These are phyloP conservation scores for Eira barbara DNA, from an alignment of 2,113 vertebrate genomes.

Conservation along the genomic window DNA sequence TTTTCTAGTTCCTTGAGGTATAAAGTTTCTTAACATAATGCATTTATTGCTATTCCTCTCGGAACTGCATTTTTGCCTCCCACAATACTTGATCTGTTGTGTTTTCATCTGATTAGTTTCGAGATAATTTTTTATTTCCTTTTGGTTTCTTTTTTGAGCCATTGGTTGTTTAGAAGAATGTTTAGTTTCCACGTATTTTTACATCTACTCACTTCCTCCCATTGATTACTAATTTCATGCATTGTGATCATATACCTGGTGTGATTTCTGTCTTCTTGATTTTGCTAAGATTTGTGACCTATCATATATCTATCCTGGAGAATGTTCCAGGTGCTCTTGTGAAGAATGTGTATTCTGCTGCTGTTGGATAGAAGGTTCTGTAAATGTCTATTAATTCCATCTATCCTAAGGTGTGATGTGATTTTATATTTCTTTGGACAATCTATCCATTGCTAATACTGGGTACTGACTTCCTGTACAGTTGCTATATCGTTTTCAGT, in stretches of 20 bases:
- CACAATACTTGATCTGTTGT: background rate
- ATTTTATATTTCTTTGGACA: background rate
- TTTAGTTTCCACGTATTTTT: background rate
- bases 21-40: background rate
- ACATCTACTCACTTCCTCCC: background rate
- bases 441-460: background rate
- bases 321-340: background rate
- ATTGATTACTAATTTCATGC: background rate
- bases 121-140: background rate
- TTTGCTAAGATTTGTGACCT: background rate
- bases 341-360: background rate
- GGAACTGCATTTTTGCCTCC: background rate
- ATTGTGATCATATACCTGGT: background rate
- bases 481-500: background rate
- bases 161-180: background rate
- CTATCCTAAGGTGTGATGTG: background rate
- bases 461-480: background rate
- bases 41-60: background rate
- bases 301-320: background rate
- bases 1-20: background rate
- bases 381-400: background rate
- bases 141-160: background rate
- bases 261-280: background rate
- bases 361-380: background rate
- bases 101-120: background rate